Evolutionary conservation across 1,140 invertebrate species (phyloP), one percentile per base, ranked within the genome.

Genomic region (Helicoverpa armigera): DNA sequence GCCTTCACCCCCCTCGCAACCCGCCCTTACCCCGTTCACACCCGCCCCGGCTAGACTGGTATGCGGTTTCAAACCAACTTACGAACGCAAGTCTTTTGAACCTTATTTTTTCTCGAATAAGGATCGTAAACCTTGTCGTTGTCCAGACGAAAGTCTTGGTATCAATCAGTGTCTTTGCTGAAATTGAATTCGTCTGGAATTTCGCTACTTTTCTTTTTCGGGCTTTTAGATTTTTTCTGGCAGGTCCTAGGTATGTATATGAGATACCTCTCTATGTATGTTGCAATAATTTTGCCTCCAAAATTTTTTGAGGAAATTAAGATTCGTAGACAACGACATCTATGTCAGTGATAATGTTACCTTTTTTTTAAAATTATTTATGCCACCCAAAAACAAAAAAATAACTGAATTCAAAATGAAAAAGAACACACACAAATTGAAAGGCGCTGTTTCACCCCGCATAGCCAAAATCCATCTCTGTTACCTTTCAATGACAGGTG

Each of bases 41-140:
- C 75, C 83, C 79, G 48, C 82, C 82, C 53, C 74, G 83, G 78
- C 85, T 85, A 88, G 83, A 88, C 86, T 51, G 73, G 60, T 18
- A 74, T 79, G 69, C 65, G 67, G 58, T 60, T 61, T n/a, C 18
- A 9, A n/a, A 67, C 53, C 51, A 35, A 69, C 14, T 31, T 56
- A 65, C 70, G 12, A 61, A 35, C 43, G 43, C 29, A 54, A 29
- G 16, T 77, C 1, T 18, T n/a, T n/a, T 23, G 35, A 12, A 54
- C 50, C 50, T 31, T 77, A 63, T 29, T 51, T 12, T 53, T 18
- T 51, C 31, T 31, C 13, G 2, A n/a, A 65, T 77, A 77, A 65
- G 61, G 60, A 65, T 72, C 48, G 69, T 12, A 43, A 70, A 14
- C 48, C 11, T 69, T 67, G 50, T 29, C 3, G 31, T 53, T 31